phyloP scores from a whole-genome alignment of 2,888 invertebrate species.

The Phymatocera aterrima region DNA sequence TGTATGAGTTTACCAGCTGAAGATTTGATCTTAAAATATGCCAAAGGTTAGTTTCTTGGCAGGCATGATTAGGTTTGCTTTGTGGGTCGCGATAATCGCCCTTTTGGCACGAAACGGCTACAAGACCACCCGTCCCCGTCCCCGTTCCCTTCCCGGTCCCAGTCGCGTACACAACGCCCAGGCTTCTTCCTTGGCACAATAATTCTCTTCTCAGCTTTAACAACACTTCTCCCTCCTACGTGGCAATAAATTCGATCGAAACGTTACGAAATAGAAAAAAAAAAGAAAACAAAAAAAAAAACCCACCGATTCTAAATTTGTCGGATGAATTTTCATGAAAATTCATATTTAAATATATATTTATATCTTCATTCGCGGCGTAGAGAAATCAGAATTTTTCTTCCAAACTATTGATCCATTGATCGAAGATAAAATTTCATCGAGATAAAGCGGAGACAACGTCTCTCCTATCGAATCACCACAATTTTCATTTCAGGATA shows the following conservation, averaged over 20 bases:
- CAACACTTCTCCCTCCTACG: no score
- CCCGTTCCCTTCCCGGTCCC: neutral
- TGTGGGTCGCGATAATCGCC: constrained; percentile 42
- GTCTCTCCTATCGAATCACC: no score
- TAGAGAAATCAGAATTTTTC: no score
- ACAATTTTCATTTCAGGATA: neutral
- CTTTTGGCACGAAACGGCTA: constrained; percentile 24
- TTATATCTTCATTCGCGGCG: no score
- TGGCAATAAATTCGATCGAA: constrained; percentile 8
- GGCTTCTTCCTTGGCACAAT: constrained; percentile 6
- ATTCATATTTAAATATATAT: no score
- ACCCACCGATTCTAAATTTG: no score
- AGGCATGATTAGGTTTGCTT: constrained; percentile 31
- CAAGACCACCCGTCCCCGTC: neutral
- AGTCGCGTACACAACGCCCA: no score
- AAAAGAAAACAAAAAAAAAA: no score
- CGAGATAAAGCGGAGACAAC: no score
- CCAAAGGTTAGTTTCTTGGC: constrained; percentile 42
- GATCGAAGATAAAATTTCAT: no score
- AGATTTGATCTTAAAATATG: constrained; percentile 41
- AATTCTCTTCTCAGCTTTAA: neutral
- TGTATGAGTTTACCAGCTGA: constrained; percentile 3
- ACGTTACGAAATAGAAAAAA: neutral
- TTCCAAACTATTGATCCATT: neutral
- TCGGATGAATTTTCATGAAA: no score